phyloP scores from a whole-genome alignment of 2,888 invertebrate species.

The Leptopilina myrica region DNA sequence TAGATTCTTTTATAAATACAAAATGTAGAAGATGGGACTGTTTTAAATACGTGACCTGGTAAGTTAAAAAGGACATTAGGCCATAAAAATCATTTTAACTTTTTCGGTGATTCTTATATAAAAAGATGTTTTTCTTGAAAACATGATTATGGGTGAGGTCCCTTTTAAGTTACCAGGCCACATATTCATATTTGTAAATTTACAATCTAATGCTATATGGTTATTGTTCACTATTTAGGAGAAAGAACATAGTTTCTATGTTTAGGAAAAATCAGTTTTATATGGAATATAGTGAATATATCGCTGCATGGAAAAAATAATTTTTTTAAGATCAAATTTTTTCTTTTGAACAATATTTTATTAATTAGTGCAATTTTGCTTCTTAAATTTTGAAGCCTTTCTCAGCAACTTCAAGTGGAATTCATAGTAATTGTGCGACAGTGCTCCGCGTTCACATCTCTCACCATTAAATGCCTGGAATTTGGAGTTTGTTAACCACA shows the following conservation, averaged over 20 bases:
- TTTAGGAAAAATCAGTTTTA: neutral
- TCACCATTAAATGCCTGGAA: constrained; percentile 29
- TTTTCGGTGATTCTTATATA: no score
- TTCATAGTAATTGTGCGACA: constrained; percentile 15
- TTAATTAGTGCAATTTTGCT: neutral
- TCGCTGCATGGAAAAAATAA: neutral
- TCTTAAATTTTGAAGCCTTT: constrained; percentile 24
- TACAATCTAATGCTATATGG: no score
- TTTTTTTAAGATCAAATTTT: neutral
- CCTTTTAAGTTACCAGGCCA: no score
- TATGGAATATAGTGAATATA: neutral
- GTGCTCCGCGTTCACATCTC: constrained; percentile 16
- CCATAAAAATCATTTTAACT: no score
- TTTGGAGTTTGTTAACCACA: constrained; percentile 11
- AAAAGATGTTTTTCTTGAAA: no score
- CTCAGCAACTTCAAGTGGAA: constrained; percentile 27
- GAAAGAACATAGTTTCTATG: no score
- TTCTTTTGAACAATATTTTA: neutral
- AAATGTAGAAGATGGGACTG: neutral
- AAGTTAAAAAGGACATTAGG: no score
- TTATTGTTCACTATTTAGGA: no score
- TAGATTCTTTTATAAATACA: no score
- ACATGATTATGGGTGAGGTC: no score
- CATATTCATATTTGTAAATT: no score
- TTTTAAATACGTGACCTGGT: no score